Conservation (phyloP, 64 coral and sea anemone species). For the Montipora capricornis region DNA sequence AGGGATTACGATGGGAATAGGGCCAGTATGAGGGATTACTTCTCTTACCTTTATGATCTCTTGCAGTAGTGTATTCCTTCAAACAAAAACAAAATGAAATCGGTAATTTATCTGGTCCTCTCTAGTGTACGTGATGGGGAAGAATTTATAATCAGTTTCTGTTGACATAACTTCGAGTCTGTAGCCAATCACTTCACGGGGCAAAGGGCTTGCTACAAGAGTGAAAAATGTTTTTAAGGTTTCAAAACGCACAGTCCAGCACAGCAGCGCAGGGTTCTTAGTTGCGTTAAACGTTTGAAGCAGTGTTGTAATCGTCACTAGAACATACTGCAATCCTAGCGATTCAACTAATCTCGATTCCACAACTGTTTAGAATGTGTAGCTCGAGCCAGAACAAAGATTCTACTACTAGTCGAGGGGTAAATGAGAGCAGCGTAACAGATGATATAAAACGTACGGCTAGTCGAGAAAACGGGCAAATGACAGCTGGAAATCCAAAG, state of each 20-base stretch:
- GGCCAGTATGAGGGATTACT: no score
- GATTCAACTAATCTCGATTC: no score
- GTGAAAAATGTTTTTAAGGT: neutral
- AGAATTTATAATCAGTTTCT: constrained; percentile 33
- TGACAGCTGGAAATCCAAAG: neutral
- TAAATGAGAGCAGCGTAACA: neutral
- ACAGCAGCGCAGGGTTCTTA: neutral
- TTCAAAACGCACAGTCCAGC: neutral
- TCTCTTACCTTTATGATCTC: no score
- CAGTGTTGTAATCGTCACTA: no score
- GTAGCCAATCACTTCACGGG: neutral
- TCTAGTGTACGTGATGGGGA: neutral
- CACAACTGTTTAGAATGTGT: neutral
- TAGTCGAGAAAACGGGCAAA: neutral
- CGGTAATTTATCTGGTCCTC: neutral
- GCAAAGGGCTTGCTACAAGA: neutral
- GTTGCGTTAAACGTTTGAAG: neutral
- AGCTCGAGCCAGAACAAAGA: neutral
- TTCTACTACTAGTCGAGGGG: neutral
- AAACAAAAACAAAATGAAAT: constrained; percentile 46
- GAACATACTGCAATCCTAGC: neutral
- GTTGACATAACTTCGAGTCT: neutral
- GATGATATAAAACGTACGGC: neutral
- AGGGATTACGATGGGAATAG: no score
- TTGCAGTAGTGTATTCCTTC: neutral